These are phyloP conservation scores for Cosmopolites sordidus DNA, from an alignment of 2,888 invertebrate species.

Conservation along the genomic window DNA sequence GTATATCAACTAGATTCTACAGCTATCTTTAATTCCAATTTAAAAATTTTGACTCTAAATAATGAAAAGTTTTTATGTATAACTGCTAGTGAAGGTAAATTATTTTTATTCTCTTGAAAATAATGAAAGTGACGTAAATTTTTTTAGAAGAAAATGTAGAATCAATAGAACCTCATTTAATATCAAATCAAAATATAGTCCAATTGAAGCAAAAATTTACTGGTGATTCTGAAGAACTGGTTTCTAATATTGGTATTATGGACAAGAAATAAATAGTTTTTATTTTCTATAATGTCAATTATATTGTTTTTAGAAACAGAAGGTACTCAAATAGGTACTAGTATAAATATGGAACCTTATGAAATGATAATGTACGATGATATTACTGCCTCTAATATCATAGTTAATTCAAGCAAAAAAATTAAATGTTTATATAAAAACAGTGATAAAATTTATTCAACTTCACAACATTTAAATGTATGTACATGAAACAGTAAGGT, in stretches of 20 bases:
- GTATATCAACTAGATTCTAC: slow-evolving; percentile 10
- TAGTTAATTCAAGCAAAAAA: slow-evolving; percentile 37
- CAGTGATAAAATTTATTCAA: slow-evolving; percentile 51
- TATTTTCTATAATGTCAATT: no score
- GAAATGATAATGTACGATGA: slow-evolving; percentile 24
- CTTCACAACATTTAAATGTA: slow-evolving; percentile 53
- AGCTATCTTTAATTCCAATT: slow-evolving; percentile 11
- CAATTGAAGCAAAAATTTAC: background rate
- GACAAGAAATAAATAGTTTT: no score
- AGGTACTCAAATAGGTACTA: slow-evolving; percentile 2
- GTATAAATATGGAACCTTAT: slow-evolving; percentile 14
- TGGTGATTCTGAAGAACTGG: slow-evolving; percentile 29
- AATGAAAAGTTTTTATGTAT: slow-evolving; percentile 20
- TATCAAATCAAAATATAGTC: slow-evolving; percentile 29
- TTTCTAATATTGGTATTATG: background rate
- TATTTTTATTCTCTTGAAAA: no score
- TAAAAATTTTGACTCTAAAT: slow-evolving; percentile 16
- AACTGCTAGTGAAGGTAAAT: slow-evolving; percentile 11
- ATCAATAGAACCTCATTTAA: slow-evolving; percentile 27
- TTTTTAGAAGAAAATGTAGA: slow-evolving; percentile 21
- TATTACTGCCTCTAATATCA: slow-evolving; percentile 9
- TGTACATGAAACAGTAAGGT: no score
- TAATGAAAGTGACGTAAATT: no score
- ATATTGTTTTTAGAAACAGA: slow-evolving; percentile 5
- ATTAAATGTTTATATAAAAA: slow-evolving; percentile 49